Evolutionary conservation across 1,140 invertebrate species (phyloP).

Genomic region (Magallana ariakensis): DNA sequence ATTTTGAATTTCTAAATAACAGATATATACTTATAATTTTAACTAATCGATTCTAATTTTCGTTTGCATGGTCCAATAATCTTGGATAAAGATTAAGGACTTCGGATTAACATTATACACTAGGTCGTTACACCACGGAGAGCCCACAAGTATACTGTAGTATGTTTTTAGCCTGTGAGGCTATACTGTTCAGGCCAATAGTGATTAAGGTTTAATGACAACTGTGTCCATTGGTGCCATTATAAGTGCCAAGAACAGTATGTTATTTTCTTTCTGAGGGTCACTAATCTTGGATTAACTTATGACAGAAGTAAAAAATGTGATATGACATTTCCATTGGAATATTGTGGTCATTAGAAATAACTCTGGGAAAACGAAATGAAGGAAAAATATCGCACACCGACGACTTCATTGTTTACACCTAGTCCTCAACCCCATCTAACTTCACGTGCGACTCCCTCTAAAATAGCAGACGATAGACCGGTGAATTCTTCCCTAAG

Average conservation of each 20-base stretch:
- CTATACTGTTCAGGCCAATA: too few relatives aligned
- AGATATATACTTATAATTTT: too few relatives aligned
- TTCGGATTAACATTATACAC: not conserved
- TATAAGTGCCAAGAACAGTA: too few relatives aligned
- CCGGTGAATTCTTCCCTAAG: not conserved
- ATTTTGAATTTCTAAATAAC: not conserved
- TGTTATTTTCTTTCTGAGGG: too few relatives aligned
- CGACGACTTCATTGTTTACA: not conserved
- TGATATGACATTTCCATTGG: not conserved
- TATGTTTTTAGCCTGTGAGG: too few relatives aligned
- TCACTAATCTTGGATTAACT: not conserved
- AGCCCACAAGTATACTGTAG: too few relatives aligned
- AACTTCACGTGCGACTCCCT: not conserved
- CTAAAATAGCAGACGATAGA: not conserved
- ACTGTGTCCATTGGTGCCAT: too few relatives aligned
- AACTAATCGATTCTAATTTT: not conserved
- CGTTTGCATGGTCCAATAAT: not conserved
- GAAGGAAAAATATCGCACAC: not conserved
- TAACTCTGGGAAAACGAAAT: not conserved
- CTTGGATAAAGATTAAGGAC: constrained; percentile 20
- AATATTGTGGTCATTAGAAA: not conserved
- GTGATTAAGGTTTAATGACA: too few relatives aligned
- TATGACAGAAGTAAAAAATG: too few relatives aligned
- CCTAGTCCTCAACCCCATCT: constrained; percentile 1
- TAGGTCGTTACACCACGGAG: too few relatives aligned